These are phyloP conservation scores for Coregonus sp. DNA, from an alignment of 2,797 vertebrate genomes.

Conservation along the genomic window DNA sequence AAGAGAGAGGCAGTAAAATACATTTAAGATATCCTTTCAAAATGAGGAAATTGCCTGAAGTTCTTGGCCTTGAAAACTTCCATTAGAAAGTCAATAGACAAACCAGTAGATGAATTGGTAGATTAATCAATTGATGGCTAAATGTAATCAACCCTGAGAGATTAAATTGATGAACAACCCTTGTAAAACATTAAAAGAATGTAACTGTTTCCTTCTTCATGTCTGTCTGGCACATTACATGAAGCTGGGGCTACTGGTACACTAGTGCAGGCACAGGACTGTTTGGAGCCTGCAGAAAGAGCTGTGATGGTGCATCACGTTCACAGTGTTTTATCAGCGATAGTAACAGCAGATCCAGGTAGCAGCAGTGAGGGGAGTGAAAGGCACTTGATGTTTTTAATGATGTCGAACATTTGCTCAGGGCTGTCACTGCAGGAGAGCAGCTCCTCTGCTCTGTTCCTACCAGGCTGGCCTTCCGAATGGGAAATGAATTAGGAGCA, in stretches of 20 bases:
- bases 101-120: slow-evolving; percentile 7
- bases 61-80: slow-evolving; percentile 12
- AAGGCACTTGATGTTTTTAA: slow-evolving; percentile 72
- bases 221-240: slow-evolving; percentile 16
- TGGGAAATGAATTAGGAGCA: slow-evolving; percentile 78
- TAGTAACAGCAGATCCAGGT: slow-evolving; percentile 40
- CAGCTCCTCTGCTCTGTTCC: slow-evolving; percentile 56
- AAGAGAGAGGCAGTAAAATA: slow-evolving; percentile 21
- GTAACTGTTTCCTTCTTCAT: slow-evolving; percentile 14
- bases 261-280: background rate
- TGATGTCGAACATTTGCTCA: slow-evolving; percentile 69
- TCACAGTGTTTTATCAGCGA: slow-evolving; percentile 44
- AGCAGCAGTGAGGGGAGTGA: slow-evolving; percentile 40
- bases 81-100: slow-evolving; percentile 10
- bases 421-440: slow-evolving; percentile 63
- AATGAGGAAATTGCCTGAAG: slow-evolving; percentile 11
- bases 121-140: slow-evolving; percentile 29
- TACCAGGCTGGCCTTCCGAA: slow-evolving; percentile 65
- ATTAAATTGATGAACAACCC: slow-evolving; percentile 17
- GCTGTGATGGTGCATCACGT: slow-evolving; percentile 27
- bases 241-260: slow-evolving; percentile 1
- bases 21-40: slow-evolving; percentile 17
- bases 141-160: slow-evolving; percentile 3
- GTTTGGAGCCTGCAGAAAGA: slow-evolving; percentile 36
- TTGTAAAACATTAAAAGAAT: slow-evolving; percentile 6